Conservation (phyloP, 2,113 vertebrate species). For the Indri indri region DNA sequence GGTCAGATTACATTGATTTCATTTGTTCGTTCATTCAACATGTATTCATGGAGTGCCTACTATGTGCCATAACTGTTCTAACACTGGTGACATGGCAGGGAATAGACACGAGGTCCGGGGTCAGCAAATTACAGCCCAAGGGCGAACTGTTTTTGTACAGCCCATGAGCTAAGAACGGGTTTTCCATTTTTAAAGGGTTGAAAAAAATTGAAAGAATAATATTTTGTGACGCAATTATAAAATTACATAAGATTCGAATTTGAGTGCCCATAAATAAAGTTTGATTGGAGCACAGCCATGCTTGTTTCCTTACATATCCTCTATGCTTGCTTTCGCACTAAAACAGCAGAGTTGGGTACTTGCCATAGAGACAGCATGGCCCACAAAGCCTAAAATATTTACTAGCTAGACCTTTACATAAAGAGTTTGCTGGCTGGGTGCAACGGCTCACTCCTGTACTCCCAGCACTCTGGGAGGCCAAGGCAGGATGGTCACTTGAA, state of each 20-base stretch:
- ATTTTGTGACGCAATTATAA: neutral
- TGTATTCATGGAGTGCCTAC: neutral
- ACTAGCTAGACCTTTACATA: neutral
- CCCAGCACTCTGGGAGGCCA: too few species aligned
- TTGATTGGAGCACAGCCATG: neutral
- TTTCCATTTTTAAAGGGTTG: neutral
- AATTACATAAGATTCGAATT: neutral
- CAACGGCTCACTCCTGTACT: too few species aligned
- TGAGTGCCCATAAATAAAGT: neutral
- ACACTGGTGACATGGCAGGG: neutral
- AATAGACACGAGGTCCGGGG: neutral
- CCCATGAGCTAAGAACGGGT: neutral
- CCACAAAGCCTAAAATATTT: neutral
- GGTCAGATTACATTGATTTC: neutral
- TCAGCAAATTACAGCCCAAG: neutral
- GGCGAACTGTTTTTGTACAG: neutral
- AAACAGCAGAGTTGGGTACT: neutral
- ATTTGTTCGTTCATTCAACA: neutral
- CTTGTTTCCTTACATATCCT: neutral
- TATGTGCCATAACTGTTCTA: neutral
- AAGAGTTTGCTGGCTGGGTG: neutral
- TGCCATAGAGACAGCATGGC: neutral
- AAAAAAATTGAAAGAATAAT: neutral
- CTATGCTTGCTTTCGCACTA: neutral
- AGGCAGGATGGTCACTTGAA: too few species aligned